These are phyloP conservation scores for Arctocebus calabarensis DNA, from an alignment of 2,797 vertebrate species.

Conservation along the genomic window DNA sequence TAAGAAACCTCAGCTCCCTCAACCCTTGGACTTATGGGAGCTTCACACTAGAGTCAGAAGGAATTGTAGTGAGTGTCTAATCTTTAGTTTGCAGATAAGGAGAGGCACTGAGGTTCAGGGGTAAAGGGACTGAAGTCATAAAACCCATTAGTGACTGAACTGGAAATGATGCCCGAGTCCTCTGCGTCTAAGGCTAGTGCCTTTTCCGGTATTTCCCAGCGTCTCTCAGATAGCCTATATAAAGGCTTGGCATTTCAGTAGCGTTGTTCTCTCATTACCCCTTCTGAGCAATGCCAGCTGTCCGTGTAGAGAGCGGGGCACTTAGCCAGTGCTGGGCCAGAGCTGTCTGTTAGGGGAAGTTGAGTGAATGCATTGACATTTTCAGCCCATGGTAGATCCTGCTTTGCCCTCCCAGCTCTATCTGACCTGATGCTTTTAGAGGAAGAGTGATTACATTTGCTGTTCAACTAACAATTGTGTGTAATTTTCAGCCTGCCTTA, in stretches of 20 bases:
- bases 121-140: neutral
- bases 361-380: constrained; percentile 76
- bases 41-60: neutral
- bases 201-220: constrained; percentile 55
- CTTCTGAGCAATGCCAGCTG: constrained; percentile 75
- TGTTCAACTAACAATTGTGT: constrained; percentile 66
- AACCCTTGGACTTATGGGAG: neutral
- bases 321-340: constrained; percentile 59
- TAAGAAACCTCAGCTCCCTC: neutral
- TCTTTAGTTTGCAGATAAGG: neutral
- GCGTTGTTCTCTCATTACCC: constrained; percentile 70
- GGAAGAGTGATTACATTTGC: constrained; percentile 65
- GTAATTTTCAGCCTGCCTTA: constrained; percentile 75
- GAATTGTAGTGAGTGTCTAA: neutral
- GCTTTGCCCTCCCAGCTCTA: constrained; percentile 71
- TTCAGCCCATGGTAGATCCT: constrained; percentile 76
- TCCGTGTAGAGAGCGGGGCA: constrained; percentile 62
- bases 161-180: neutral
- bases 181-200: constrained; percentile 53
- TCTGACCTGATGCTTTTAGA: constrained; percentile 68
- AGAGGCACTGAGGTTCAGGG: neutral
- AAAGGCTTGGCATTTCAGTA: constrained; percentile 80
- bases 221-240: constrained; percentile 76
- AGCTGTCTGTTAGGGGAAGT: constrained; percentile 54
- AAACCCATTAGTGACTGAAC: neutral